These are phyloP conservation scores for Eidolon dupreanum DNA, from an alignment of 2,797 vertebrate species.

Conservation along the genomic window DNA sequence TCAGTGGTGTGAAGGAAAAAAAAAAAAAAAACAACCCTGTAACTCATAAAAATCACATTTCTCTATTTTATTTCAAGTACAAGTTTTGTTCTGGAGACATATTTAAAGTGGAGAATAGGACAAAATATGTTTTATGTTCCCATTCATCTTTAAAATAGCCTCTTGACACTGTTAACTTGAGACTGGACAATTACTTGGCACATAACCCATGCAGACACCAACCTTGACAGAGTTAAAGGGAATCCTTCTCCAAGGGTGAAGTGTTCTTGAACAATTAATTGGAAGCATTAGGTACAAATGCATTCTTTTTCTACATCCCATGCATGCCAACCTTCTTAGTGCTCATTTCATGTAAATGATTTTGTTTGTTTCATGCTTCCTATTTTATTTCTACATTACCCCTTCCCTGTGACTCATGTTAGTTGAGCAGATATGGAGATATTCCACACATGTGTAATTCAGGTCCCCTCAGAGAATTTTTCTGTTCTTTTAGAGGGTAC, in stretches of 20 bases:
- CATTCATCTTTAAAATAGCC: conserved; percentile 68
- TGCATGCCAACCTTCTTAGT: conserved; percentile 36
- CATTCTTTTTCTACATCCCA: neutral
- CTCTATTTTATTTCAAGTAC: conserved; percentile 61
- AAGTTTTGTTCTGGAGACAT: conserved; percentile 63
- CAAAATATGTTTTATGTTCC: conserved; percentile 68
- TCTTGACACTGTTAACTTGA: conserved; percentile 56
- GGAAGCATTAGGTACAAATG: conserved; percentile 50
- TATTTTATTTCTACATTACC: neutral
- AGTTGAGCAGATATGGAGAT: neutral
- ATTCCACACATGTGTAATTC: neutral
- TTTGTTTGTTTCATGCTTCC: conserved; percentile 49
- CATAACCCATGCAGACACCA: conserved; percentile 62
- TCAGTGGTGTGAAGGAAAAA: neutral
- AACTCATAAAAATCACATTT: conserved; percentile 61
- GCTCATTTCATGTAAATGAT: conserved; percentile 40
- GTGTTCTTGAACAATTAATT: conserved; percentile 67
- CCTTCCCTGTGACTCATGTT: neutral
- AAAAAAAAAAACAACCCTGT: neutral
- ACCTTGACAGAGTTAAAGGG: conserved; percentile 74
- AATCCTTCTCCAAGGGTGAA: conserved; percentile 64
- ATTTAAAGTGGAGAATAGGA: conserved; percentile 67
- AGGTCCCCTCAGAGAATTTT: conserved; percentile 15
- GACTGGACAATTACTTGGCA: conserved; percentile 75
- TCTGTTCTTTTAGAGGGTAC: neutral